A percentile compares a stretch with the other conserved stretches of the same genome.
phyloP scores from a whole-genome alignment of 2,888 invertebrate species.

The Poecilobothrus nobilitatus region DNA sequence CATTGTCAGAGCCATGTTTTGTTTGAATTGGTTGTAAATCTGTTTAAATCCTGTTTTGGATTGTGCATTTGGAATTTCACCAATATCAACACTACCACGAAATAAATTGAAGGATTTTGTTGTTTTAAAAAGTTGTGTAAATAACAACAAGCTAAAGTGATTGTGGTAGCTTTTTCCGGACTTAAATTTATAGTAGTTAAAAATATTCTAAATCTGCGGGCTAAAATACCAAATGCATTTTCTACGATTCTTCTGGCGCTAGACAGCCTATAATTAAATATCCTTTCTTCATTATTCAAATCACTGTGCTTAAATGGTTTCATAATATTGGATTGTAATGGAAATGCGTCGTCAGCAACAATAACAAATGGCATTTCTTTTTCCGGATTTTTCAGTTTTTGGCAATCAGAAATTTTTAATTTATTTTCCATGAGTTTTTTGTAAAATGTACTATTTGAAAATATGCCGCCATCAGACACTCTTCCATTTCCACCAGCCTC shows the following conservation, averaged over 20 bases:
- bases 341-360: constrained; percentile 16
- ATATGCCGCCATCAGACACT: constrained; percentile 16
- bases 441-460: constrained; percentile 15
- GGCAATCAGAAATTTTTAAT: constrained; percentile 15
- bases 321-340: constrained; percentile 9
- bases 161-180: constrained; percentile 17
- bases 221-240: constrained; percentile 24
- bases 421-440: constrained; percentile 11
- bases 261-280: constrained; percentile 12
- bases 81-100: too few species aligned
- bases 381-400: neutral
- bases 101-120: neutral
- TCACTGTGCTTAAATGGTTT: constrained; percentile 12
- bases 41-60: too few species aligned
- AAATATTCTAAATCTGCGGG: constrained; percentile 14
- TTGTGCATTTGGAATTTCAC: too few species aligned
- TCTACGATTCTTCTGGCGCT: constrained; percentile 17
- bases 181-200: constrained; percentile 22
- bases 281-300: constrained; percentile 12
- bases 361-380: constrained; percentile 13
- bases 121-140: constrained; percentile 21
- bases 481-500: constrained; percentile 16
- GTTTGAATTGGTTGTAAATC: too few species aligned
- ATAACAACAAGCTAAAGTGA: constrained; percentile 17
- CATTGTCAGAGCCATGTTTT: too few species aligned